Conservation (phyloP, 2,888 invertebrate species). For the Sclerodermus sp. region DNA sequence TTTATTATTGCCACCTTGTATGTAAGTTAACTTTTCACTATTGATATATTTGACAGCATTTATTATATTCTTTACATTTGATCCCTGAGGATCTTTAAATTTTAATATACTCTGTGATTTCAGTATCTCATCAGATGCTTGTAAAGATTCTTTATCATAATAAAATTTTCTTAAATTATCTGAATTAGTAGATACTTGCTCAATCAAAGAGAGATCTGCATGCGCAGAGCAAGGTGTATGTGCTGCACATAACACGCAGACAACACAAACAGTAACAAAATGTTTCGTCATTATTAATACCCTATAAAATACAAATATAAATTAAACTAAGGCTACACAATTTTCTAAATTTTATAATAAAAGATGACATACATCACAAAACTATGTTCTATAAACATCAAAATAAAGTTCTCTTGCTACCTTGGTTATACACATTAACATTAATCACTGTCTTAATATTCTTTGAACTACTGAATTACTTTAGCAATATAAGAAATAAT, state of each 20-base stretch:
- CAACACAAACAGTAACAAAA: slow-evolving; percentile 80
- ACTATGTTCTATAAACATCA: too few species aligned
- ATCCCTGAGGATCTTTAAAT: slow-evolving; percentile 18
- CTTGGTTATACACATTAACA: too few species aligned
- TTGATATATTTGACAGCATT: slow-evolving; percentile 14
- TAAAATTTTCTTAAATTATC: slow-evolving; percentile 20
- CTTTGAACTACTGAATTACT: too few species aligned
- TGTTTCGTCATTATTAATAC: slow-evolving; percentile 61
- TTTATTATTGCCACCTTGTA: too few species aligned
- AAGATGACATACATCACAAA: too few species aligned
- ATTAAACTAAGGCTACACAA: neutral
- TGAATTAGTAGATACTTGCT: slow-evolving; percentile 9
- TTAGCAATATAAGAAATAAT: too few species aligned
- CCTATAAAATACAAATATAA: slow-evolving; percentile 24
- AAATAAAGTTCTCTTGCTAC: too few species aligned
- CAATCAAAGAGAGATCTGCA: slow-evolving; percentile 53
- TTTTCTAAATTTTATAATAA: too few species aligned
- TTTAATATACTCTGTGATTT: slow-evolving; percentile 30
- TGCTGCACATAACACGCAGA: slow-evolving; percentile 78
- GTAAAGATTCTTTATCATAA: slow-evolving; percentile 24
- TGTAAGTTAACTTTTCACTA: slow-evolving; percentile 16
- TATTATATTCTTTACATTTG: slow-evolving; percentile 16
- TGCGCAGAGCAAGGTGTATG: slow-evolving; percentile 77
- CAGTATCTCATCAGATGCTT: slow-evolving; percentile 27
- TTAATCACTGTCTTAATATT: too few species aligned